Evolutionary conservation across 2,888 invertebrate genomes (phyloP), one percentile per base, ranked within the genome.

Genomic region (Craniophora ligustri): DNA sequence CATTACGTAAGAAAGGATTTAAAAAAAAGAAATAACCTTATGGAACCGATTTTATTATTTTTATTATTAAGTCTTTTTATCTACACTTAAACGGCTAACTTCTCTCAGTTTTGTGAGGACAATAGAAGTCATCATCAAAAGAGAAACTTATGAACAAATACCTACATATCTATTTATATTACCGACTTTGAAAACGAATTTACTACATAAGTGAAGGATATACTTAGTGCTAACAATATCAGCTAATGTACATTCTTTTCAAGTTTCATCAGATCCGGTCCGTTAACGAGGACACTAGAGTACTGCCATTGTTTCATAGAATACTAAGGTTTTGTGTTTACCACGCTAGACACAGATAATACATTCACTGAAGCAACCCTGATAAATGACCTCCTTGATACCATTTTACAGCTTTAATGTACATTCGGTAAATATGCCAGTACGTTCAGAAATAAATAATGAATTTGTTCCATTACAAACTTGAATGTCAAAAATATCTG

Each of bases 281-380:
- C 40, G 45, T 58, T 69, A 66, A 35, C 34, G 26, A 39, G 23
- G 28, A 51, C 58, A 51, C 66, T 46, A 45, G 16, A 57, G 23
- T 31, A 21, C 41, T 35, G 28, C 50, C 28, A 46, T 70, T 73
- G 55, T 72, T 67, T 58, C 23, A 45, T 53, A 53, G 21, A 55
- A 50, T 35, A 65, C 45, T 30, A 45, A 51, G 26, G 42, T 48
- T 56, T 46, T 59, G 36, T 35, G 23, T 50, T 49, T 31, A 48
- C 34, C 6, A 39, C 49, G 31, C 30, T 48, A 54, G 32, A 13
- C 48, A 59, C 30, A 36, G 42, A 56, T 54, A 56, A 31, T 7
- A 40, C 7, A 21, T 21, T 40, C 36, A 30, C 31, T 14, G 42
- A 48, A 55, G 6, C 28, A 34, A 38, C 13, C 30, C 44, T 8